phyloP scores from a whole-genome alignment of 2,888 invertebrate species.

The Ramazzottius varieornatus region DNA sequence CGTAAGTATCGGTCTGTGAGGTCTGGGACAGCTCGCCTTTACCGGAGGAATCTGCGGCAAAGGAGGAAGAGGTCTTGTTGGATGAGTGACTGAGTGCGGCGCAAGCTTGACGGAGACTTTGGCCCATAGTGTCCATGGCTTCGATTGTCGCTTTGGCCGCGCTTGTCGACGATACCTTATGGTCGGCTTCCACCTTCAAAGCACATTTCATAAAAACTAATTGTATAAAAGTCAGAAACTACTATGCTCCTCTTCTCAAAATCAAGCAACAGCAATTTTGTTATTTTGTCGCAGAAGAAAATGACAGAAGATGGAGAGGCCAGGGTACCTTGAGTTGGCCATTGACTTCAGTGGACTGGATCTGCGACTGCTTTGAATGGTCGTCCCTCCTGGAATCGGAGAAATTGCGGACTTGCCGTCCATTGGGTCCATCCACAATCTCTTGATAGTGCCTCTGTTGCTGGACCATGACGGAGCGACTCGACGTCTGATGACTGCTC shows the following conservation, averaged over 20 bases:
- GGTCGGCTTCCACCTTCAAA: not conserved
- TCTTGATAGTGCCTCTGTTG: not conserved
- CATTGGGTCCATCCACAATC: not conserved
- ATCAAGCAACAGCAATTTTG: too few relatives aligned
- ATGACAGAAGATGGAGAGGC: too few relatives aligned
- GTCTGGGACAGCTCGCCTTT: not conserved
- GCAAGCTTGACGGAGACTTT: not conserved
- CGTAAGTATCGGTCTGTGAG: not conserved
- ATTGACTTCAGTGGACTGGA: not conserved
- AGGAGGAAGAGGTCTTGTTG: not conserved
- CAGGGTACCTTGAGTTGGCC: not conserved
- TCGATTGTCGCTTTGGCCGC: not conserved
- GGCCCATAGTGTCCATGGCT: not conserved
- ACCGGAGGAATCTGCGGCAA: not conserved
- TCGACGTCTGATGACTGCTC: not conserved
- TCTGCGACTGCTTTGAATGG: not conserved
- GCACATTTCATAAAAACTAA: too few relatives aligned
- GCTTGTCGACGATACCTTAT: not conserved
- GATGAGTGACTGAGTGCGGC: slow-evolving; percentile 1
- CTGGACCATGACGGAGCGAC: not conserved
- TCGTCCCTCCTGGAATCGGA: not conserved
- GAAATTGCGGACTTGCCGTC: not conserved
- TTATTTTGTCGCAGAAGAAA: too few relatives aligned
- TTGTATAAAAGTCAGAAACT: too few relatives aligned
- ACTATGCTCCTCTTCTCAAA: too few relatives aligned